These are phyloP conservation scores for Monodelphis domestica DNA, from an alignment of 2,797 vertebrate genomes.

Conservation along the genomic window DNA sequence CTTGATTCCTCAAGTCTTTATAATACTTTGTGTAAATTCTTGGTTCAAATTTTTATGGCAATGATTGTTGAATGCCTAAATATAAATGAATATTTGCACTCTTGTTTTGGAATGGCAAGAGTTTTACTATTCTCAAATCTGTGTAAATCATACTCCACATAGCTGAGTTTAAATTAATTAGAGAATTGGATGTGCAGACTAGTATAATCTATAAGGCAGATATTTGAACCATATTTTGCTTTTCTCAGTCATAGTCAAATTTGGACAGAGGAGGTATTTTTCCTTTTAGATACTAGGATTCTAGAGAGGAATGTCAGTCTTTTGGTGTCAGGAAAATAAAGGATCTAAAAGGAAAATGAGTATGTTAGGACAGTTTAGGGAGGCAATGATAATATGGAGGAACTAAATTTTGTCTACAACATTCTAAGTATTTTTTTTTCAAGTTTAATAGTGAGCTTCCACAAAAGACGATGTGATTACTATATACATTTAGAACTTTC, in stretches of 20 bases:
- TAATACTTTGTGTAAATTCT: background rate
- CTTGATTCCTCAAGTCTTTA: background rate
- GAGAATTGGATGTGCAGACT: conserved; percentile 51
- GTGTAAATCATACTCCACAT: conserved; percentile 41
- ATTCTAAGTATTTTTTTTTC: background rate
- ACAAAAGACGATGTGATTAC: background rate
- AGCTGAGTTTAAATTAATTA: conserved; percentile 2
- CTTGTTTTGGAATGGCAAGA: conserved; percentile 40
- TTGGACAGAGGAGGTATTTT: background rate
- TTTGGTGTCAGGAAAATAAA: background rate
- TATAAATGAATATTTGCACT: background rate
- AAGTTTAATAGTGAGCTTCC: background rate
- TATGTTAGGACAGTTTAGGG: background rate
- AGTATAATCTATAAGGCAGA: background rate
- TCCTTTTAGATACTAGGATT: background rate
- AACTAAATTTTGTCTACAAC: background rate
- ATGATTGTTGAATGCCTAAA: background rate
- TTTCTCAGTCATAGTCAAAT: background rate
- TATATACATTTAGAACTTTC: conserved; percentile 7
- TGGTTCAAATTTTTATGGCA: conserved; percentile 8
- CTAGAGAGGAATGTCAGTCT: background rate
- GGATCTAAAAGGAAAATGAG: background rate
- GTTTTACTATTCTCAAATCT: conserved; percentile 59
- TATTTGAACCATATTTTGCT: conserved; percentile 16
- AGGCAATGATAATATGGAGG: background rate